phyloP scores from a whole-genome alignment of 1,140 invertebrate genomes.

The Drepana arcuata region DNA sequence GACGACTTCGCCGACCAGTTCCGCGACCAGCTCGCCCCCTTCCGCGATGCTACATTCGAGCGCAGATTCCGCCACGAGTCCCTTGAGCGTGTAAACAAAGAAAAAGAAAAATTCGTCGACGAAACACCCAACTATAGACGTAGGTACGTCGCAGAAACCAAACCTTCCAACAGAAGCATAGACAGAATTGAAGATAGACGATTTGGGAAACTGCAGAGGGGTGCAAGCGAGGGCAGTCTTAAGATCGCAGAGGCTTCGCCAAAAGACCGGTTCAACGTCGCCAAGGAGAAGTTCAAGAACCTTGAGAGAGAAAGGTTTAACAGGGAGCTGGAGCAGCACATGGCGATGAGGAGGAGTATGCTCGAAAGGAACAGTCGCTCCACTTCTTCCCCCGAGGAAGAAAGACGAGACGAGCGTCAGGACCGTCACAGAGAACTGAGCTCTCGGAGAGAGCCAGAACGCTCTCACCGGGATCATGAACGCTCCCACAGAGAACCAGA shows the following conservation, averaged over 20 bases:
- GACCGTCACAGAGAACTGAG: conserved; percentile 52
- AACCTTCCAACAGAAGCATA: conserved; percentile 58
- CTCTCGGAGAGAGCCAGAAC: conserved; percentile 55
- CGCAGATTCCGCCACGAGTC: conserved; percentile 55
- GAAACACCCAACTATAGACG: conserved; percentile 44
- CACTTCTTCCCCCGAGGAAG: conserved; percentile 68
- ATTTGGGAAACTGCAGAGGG: conserved; percentile 54
- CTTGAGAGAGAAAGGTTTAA: conserved; percentile 80
- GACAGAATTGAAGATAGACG: conserved; percentile 52
- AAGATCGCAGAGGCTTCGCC: conserved; percentile 73
- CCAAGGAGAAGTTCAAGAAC: conserved; percentile 86
- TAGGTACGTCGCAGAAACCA: conserved; percentile 50
- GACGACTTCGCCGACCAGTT: conserved; percentile 52
- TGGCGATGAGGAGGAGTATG: conserved; percentile 64
- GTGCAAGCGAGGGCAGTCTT: conserved; percentile 58
- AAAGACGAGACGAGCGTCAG: conserved; percentile 56
- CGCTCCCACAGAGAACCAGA: conserved; percentile 54
- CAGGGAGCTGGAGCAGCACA: conserved; percentile 66
- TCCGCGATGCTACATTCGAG: conserved; percentile 57
- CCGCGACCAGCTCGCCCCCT: conserved; percentile 46
- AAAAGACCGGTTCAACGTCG: conserved; percentile 85
- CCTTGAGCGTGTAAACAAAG: conserved; percentile 43
- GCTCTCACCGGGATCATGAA: conserved; percentile 50
- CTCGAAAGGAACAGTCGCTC: conserved; percentile 64
- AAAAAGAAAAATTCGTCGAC: conserved; percentile 50